Evolutionary conservation across 2,888 invertebrate species (phyloP), one percentile per base, ranked within the genome.

Genomic region (Ochropacha duplaris): DNA sequence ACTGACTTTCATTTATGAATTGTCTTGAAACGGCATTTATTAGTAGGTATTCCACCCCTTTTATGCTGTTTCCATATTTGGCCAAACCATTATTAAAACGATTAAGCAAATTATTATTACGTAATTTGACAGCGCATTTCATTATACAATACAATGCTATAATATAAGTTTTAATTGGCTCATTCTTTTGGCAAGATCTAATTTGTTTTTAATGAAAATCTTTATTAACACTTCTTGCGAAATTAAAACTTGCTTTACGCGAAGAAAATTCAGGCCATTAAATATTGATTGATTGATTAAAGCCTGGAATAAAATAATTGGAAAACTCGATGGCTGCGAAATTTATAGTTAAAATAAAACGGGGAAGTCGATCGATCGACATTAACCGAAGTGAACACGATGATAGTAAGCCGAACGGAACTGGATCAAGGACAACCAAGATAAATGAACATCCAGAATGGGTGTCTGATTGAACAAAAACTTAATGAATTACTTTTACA

Each of bases 1-100:
- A 62, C 59, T 56, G 50, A 57, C 60, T 57, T 58, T 56, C 62
- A 44, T 50, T 57, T 56, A 49, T 44, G 57, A 61, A 65, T 58
- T 57, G 51, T 57, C 61, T 63, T 57, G 55, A 52, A 59, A 62
- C 34, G 50, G 49, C 34, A 57, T 54, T 50, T 57, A 59, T 58
- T 55, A 49, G 31, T n/a, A n/a, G n/a, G n/a, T 49, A 34, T 54
- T 28, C 50, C 16, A 44, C 44, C 44, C 44, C n/a, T 26, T 22
- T 22, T 14, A 16, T 28, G 28, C n/a, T 26, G 24, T 16, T 50
- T 24, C 26, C 26, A 50, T 4, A 24, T 50, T 50, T 44, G 19
- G 16, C 19, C 44, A 36, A 36, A 36, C n/a, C 36, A n/a, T 36
- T 36, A 36, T n/a, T n/a, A 19, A 14, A 44, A 3, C 9, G 9